A percentile compares a stretch with the other conserved stretches of the same genome.
phyloP scores from a whole-genome alignment of 2,113 vertebrate genomes.

The Formicarius rufipectus region DNA sequence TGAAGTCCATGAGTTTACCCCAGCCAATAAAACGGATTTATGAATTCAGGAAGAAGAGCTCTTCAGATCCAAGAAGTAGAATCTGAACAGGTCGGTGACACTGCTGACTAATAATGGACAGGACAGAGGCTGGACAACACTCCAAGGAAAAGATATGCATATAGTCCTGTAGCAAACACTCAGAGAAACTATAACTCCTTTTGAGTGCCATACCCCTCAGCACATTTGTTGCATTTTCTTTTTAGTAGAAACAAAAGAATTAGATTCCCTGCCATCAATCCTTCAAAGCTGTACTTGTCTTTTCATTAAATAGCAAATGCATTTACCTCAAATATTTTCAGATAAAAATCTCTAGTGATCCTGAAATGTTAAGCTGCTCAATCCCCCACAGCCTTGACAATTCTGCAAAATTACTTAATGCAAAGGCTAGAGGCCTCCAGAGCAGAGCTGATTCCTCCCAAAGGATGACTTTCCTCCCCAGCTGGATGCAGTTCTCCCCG shows the following conservation, averaged over 20 bases:
- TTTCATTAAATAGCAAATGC: constrained; percentile 51
- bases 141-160: not conserved
- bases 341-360: constrained; percentile 41
- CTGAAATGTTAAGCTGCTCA: constrained; percentile 30
- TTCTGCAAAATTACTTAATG: constrained; percentile 10
- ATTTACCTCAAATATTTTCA: constrained; percentile 56
- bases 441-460: not conserved
- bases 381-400: not conserved
- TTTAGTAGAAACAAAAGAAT: constrained; percentile 33
- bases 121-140: not conserved
- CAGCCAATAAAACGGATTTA: not conserved
- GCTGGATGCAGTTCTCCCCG: not conserved
- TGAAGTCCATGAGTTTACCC: not conserved
- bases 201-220: not conserved
- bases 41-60: not conserved
- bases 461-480: not conserved
- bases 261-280: constrained; percentile 25
- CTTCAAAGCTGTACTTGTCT: constrained; percentile 40
- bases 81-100: not conserved
- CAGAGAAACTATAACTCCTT: not conserved
- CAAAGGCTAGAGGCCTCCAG: not conserved
- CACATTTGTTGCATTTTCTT: not conserved
- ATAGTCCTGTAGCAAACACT: not conserved
- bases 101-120: not conserved
- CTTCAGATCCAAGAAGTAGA: not conserved